Conservation (phyloP, 2,888 invertebrate genomes). For the Phaedon cochleariae region DNA sequence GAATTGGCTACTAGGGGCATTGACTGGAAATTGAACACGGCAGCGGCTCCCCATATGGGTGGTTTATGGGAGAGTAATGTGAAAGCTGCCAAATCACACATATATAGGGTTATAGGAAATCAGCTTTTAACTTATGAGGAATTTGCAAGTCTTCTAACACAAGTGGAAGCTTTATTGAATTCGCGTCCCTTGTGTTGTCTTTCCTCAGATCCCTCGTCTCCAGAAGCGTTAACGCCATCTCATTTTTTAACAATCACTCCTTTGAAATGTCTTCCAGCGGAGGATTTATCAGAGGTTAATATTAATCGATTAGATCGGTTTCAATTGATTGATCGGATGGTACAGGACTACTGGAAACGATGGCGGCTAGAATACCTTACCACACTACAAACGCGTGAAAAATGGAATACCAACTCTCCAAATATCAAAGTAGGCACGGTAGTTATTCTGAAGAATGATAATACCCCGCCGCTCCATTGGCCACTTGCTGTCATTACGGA, state of each 20-base stretch:
- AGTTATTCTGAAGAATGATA: not conserved
- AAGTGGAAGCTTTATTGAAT: slow-evolving; percentile 4
- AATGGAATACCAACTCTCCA: not conserved
- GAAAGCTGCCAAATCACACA: slow-evolving; percentile 1
- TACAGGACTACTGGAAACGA: slow-evolving; percentile 22
- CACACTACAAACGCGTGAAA: slow-evolving; percentile 7
- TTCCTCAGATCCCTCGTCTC: not conserved
- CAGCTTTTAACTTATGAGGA: slow-evolving; percentile 20
- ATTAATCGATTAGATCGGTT: slow-evolving; percentile 13
- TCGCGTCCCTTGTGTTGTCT: not conserved
- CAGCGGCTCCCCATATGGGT: not conserved
- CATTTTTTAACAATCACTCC: slow-evolving; percentile 18
- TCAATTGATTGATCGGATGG: slow-evolving; percentile 11
- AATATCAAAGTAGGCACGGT: slow-evolving; percentile 12
- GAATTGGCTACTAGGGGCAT: not conserved
- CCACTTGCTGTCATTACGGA: not conserved
- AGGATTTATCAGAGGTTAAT: not conserved
- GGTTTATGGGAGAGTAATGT: slow-evolving; percentile 22
- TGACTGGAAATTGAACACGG: slow-evolving; percentile 13
- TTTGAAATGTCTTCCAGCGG: slow-evolving; percentile 9
- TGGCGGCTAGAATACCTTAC: slow-evolving; percentile 15
- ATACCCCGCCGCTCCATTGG: not conserved
- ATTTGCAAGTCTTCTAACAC: slow-evolving; percentile 1
- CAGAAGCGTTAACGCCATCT: not conserved
- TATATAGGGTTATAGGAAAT: not conserved